phyloP scores from a whole-genome alignment of 2,113 vertebrate genomes.

The Toxostoma redivivum region DNA sequence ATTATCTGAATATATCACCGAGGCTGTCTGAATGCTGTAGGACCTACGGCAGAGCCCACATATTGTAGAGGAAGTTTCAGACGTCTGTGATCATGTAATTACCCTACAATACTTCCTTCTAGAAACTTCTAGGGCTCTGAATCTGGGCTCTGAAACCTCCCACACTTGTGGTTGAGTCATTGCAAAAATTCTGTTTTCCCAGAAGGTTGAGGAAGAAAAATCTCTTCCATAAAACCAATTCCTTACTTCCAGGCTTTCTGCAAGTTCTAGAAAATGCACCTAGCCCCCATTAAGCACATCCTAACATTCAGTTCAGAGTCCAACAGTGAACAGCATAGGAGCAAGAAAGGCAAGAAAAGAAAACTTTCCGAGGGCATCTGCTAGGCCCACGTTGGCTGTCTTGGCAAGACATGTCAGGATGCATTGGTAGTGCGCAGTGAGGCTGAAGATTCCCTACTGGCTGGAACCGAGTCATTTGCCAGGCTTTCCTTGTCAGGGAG shows the following conservation, averaged over 20 bases:
- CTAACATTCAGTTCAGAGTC: neutral
- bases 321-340: neutral
- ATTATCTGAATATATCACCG: neutral
- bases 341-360: constrained; percentile 7
- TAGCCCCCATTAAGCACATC: neutral
- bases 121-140: neutral
- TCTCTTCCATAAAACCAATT: neutral
- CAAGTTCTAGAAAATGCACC: neutral
- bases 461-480: constrained; percentile 86
- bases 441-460: constrained; percentile 90
- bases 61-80: neutral
- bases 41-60: neutral
- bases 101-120: neutral
- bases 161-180: neutral
- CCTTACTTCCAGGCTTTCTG: neutral
- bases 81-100: neutral
- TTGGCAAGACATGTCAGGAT: constrained; percentile 80
- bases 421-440: constrained; percentile 83
- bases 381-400: constrained; percentile 62
- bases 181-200: neutral
- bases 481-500: constrained; percentile 91
- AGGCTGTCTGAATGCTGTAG: neutral
- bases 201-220: neutral
- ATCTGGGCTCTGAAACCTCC: neutral
- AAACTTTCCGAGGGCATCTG: constrained; percentile 59